A percentile compares a stretch with the other conserved stretches of the same genome.
Conservation (phyloP, 1,140 invertebrate genomes). For the Zophobas morio region DNA sequence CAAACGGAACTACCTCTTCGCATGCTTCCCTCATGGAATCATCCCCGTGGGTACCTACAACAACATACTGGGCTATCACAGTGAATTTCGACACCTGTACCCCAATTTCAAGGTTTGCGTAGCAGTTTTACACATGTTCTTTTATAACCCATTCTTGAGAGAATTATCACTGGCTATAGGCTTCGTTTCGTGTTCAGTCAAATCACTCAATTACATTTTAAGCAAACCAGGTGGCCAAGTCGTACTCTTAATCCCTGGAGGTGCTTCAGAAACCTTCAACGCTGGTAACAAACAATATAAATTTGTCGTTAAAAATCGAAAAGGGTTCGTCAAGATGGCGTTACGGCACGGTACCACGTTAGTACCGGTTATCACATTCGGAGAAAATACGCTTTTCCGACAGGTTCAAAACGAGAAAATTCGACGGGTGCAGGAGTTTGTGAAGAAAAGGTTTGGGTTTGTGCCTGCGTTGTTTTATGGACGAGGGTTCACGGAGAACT, state of each 20-base stretch:
- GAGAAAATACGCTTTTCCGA: constrained; percentile 89
- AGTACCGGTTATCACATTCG: constrained; percentile 92
- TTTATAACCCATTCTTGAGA: constrained; percentile 1
- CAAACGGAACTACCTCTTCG: constrained; percentile 27
- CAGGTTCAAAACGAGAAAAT: constrained; percentile 78
- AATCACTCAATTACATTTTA: constrained; percentile 11
- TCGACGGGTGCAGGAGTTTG: constrained; percentile 76
- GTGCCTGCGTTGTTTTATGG: constrained; percentile 86
- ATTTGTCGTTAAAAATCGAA: constrained; percentile 76
- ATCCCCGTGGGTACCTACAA: constrained; percentile 11
- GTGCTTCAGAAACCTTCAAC: not conserved
- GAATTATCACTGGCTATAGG: constrained; percentile 1
- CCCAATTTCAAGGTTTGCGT: not conserved
- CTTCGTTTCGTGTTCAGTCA: not conserved
- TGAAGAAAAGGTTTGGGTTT: constrained; percentile 79
- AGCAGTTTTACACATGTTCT: constrained; percentile 4
- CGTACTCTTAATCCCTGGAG: not conserved
- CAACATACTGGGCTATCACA: not conserved
- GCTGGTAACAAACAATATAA: not conserved
- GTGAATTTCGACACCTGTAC: constrained; percentile 1
- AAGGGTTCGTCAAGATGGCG: constrained; percentile 86
- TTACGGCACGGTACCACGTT: constrained; percentile 82
- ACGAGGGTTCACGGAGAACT: constrained; percentile 91
- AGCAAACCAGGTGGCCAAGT: constrained; percentile 5
- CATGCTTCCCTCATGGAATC: constrained; percentile 23